Percentiles rank a stretch among this genome's conserved stretches.
Conservation (phyloP, 2,797 vertebrate genomes). For the Pitangus sulphuratus region DNA sequence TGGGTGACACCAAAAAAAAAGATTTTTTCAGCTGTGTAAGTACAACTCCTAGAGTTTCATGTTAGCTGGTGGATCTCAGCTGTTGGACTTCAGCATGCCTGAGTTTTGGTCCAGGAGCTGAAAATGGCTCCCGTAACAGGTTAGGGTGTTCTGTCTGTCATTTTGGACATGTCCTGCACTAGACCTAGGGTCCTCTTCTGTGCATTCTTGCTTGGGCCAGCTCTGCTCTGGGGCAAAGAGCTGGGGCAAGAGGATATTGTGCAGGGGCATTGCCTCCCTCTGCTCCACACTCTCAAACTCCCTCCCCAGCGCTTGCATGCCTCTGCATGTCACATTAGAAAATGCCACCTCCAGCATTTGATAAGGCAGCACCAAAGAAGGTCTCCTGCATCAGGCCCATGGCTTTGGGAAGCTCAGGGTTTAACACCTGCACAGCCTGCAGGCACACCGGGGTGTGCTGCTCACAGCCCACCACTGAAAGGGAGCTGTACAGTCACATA, state of each 20-base stretch:
- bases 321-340: not conserved
- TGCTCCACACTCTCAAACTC: not conserved
- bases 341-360: not conserved
- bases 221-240: not conserved
- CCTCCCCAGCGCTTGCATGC: fast-evolving
- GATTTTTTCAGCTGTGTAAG: not conserved
- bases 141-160: not conserved
- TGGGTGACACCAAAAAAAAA: not conserved
- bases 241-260: not conserved
- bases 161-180: not conserved
- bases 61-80: not conserved
- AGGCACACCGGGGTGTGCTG: not conserved
- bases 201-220: not conserved
- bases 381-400: not conserved
- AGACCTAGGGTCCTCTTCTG: not conserved
- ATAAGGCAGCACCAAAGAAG: not conserved
- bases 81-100: not conserved
- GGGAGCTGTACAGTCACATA: not conserved
- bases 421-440: not conserved
- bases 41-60: not conserved
- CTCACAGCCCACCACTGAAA: not conserved
- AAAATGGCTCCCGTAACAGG: not conserved
- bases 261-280: fast-evolving
- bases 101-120: not conserved
- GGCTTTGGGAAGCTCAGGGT: not conserved